Base-by-base conservation (phyloP, 2,113 vertebrate species). In the Cyrtonyx montezumae region DNA sequence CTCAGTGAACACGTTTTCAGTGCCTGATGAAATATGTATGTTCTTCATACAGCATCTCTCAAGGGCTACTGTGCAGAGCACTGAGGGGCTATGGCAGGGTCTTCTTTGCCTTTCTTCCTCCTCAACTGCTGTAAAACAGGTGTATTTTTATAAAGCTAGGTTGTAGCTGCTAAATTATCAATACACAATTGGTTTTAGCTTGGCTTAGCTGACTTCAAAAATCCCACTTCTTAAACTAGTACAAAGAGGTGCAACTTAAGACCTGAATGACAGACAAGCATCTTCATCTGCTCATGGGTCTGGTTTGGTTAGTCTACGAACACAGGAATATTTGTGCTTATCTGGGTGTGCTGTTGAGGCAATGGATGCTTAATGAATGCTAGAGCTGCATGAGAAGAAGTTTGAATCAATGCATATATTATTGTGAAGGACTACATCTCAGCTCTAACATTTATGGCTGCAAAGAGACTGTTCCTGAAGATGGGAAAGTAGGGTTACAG, bases 31-130 rank as follows among this genome's bases (percentile, higher is more conserved):
- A 93, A 91, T 75, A 70, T 87, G 48, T 67, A 30, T 56, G 76
- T 87, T 95, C 88, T 82, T 85, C 58, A 19, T 80, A 79, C 65
- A 90, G 73, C 43, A 48, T 93, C 82, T 94, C 79, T 87, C 68
- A 73, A 80, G 76, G 53, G 59, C 87, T 95, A 63, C 90, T 86
- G 79, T 79, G 79, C 5, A 4, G 74, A 83, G 65, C 82, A 43
- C 32, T 26, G 46, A 67, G 73, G 79, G 43, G 83, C 34, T 51
- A 73, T 80, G 70, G 45, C 9, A 74, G 62, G 61, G 59, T 80
- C 63, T 75, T 48, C 30, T 58, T 48, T 94, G 59, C 69, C 37
- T 84, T 76, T 66, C 79, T 85, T 63, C 51, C 13, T 79, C 10
- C 30, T 77, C 20, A 74, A 17, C 53, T 74, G 28, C 76, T 95